Percentiles rank a stretch among this genome's conserved stretches.
Evolutionary conservation across 1,140 invertebrate species (phyloP).

Genomic region (Drosophila teissieri): DNA sequence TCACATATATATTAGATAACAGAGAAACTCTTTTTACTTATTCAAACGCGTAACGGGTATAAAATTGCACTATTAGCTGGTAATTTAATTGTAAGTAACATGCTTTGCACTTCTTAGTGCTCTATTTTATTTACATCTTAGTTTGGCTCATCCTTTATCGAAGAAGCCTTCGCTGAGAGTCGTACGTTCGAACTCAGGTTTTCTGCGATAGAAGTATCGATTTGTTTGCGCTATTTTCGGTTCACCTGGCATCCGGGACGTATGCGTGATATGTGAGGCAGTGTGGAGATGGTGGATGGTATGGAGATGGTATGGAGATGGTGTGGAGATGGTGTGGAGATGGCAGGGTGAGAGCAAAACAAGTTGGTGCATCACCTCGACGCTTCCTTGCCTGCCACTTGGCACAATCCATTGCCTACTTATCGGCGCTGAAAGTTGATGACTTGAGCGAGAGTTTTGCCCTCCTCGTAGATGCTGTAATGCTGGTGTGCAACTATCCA

Average conservation of each 20-base stretch:
- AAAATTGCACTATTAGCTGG: too few species aligned
- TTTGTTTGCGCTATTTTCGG: constrained; percentile 39
- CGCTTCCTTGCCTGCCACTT: constrained; percentile 3
- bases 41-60: too few species aligned
- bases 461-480: background rate
- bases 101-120: background rate
- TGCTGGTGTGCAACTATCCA: constrained; percentile 17
- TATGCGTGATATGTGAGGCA: constrained; percentile 22
- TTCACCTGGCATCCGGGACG: constrained; percentile 1
- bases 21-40: too few species aligned
- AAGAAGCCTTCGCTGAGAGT: background rate
- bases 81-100: background rate
- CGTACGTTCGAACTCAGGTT: background rate
- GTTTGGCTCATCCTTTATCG: constrained; percentile 1
- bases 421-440: constrained; percentile 27
- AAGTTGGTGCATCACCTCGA: constrained; percentile 13
- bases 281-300: too few species aligned
- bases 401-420: constrained; percentile 14
- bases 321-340: too few species aligned
- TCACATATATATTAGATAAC: too few species aligned
- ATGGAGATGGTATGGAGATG: too few species aligned
- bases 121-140: background rate
- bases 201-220: constrained; percentile 27
- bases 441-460: constrained; percentile 17
- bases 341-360: background rate